Evolutionary conservation across 2,113 vertebrate species (phyloP).

Genomic region (Takifugu bimaculatus): DNA sequence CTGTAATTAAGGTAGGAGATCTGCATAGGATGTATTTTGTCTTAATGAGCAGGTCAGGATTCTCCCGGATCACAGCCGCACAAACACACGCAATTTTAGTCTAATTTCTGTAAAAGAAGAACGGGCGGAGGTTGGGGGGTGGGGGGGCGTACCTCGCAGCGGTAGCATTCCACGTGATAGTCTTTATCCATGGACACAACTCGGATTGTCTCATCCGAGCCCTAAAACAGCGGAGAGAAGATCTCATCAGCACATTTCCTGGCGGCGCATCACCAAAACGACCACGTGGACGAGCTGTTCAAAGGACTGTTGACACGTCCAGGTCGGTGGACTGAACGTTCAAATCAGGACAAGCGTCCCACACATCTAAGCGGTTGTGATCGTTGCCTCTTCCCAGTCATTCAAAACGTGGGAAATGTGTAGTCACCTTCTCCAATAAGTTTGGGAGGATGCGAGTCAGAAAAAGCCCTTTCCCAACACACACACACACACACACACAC

Average conservation of each 20-base stretch:
- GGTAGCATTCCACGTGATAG: constrained; percentile 94
- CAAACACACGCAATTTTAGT: constrained; percentile 4
- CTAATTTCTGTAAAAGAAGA: background rate
- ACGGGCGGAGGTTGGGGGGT: background rate
- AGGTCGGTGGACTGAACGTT: no score
- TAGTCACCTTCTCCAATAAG: constrained; percentile 6
- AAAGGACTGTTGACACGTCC: no score
- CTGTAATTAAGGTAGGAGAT: constrained; percentile 53
- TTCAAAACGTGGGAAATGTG: background rate
- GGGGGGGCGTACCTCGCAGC: constrained; percentile 83
- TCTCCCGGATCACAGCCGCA: constrained; percentile 10
- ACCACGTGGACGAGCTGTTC: no score
- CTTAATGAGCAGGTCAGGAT: constrained; percentile 43
- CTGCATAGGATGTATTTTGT: constrained; percentile 30
- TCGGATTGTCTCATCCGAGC: constrained; percentile 93
- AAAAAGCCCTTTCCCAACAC: background rate
- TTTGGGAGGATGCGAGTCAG: background rate
- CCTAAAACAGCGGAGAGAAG: constrained; percentile 72
- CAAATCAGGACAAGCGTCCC: background rate
- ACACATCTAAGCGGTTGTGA: background rate
- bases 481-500: background rate
- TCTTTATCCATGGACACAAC: constrained; percentile 98
- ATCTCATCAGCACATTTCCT: background rate
- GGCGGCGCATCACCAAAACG: background rate
- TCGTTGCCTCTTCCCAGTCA: background rate